Evolutionary conservation across 1,140 invertebrate species (phyloP).

Genomic region (Halyomorpha halys): DNA sequence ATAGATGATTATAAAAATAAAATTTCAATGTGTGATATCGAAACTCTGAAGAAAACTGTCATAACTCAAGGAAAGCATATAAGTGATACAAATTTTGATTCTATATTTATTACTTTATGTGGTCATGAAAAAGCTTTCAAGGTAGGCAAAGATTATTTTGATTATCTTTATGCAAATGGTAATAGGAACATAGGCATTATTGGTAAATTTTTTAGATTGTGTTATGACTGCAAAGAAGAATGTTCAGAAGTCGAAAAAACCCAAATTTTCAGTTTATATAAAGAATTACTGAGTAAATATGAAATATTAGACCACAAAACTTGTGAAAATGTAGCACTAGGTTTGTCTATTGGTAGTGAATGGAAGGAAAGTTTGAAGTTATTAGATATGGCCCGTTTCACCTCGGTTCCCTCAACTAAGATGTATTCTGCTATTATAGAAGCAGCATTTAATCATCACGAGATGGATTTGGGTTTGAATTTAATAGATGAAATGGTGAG

Average conservation of each 20-base stretch:
- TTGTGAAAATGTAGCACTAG: conserved; percentile 45
- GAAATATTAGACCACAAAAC: conserved; percentile 45
- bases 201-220: conserved; percentile 44
- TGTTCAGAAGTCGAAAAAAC: conserved; percentile 40
- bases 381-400: conserved; percentile 45
- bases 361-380: conserved; percentile 50
- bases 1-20: no score
- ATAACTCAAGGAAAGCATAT: neutral
- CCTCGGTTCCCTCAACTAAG: conserved; percentile 32
- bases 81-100: conserved; percentile 15
- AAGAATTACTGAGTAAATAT: conserved; percentile 42
- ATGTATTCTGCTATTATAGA: conserved; percentile 40
- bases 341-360: conserved; percentile 46
- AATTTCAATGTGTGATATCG: no score
- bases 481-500: conserved; percentile 40
- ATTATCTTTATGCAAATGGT: neutral
- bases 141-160: conserved; percentile 11
- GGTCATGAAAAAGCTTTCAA: neutral
- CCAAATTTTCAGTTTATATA: conserved; percentile 39
- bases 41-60: neutral
- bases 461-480: conserved; percentile 43
- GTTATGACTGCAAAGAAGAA: conserved; percentile 33
- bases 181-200: conserved; percentile 34
- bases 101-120: conserved; percentile 16
- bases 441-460: conserved; percentile 45